Conservation (phyloP, 2,797 vertebrate genomes). For the Enteromius afrohamiltoni region DNA sequence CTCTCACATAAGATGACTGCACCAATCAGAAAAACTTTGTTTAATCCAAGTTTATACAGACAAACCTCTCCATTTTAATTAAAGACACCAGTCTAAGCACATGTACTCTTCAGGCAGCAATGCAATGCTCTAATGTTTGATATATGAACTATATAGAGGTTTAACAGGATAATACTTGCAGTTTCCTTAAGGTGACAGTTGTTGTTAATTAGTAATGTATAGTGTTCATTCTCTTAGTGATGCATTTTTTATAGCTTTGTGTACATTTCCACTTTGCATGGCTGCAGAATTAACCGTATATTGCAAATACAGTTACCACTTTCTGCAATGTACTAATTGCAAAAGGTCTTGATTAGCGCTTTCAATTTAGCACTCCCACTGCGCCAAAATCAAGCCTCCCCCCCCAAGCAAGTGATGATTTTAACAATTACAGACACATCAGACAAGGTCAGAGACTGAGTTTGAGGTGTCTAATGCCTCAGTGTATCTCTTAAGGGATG, state of each 20-base stretch:
- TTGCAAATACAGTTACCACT: neutral
- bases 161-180: neutral
- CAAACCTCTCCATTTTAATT: neutral
- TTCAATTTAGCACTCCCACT: constrained; percentile 5
- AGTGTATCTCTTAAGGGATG: neutral
- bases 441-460: constrained; percentile 32
- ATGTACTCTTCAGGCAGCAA: neutral
- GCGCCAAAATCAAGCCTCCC: constrained; percentile 30
- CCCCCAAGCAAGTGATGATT: neutral
- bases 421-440: constrained; percentile 21
- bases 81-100: neutral
- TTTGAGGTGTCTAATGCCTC: neutral
- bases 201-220: neutral
- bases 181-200: neutral
- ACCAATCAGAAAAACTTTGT: neutral
- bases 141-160: neutral
- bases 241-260: neutral
- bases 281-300: neutral
- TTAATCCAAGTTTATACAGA: neutral
- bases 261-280: neutral
- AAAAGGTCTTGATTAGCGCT: constrained; percentile 25
- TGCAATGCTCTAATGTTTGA: neutral
- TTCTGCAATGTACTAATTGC: constrained; percentile 8
- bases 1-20: neutral
- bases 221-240: neutral